phyloP scores from a whole-genome alignment of 2,797 vertebrate species.

The Liasis olivaceus region DNA sequence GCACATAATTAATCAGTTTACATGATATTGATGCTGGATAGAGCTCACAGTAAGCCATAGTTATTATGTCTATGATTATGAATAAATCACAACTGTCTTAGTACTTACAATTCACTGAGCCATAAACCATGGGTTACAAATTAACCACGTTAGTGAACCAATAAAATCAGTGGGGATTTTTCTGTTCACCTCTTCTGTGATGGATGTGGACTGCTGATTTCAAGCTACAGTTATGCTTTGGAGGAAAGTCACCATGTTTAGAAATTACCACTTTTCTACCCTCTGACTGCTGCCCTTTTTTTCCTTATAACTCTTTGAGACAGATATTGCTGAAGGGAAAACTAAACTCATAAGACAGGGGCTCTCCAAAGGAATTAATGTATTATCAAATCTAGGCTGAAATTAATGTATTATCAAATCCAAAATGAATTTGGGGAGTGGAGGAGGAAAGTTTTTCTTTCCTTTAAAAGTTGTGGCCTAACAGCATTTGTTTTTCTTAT shows the following conservation, averaged over 20 bases:
- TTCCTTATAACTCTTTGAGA: constrained; percentile 37
- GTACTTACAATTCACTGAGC: background rate
- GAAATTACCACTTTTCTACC: constrained; percentile 32
- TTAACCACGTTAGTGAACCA: background rate
- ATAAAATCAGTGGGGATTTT: background rate
- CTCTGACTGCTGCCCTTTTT: constrained; percentile 50
- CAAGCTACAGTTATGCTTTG: constrained; percentile 14
- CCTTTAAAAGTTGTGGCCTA: background rate
- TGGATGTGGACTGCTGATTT: background rate
- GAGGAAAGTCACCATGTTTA: constrained; percentile 7
- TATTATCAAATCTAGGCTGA: constrained; percentile 25
- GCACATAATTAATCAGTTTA: background rate
- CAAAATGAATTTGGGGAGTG: constrained; percentile 1
- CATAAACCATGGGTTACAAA: background rate
- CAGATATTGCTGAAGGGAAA: constrained; percentile 41
- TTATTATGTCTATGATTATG: background rate
- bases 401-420: constrained; percentile 19
- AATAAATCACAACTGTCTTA: background rate
- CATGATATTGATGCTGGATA: background rate
- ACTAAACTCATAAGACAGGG: constrained; percentile 60
- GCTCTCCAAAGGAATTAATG: constrained; percentile 64
- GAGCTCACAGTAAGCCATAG: background rate
- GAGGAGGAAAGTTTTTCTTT: constrained; percentile 11
- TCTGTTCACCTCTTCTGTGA: background rate
- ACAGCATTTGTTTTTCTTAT: constrained; percentile 27